Conservation (phyloP, 2,113 vertebrate species). For the Eulemur rufifrons region DNA sequence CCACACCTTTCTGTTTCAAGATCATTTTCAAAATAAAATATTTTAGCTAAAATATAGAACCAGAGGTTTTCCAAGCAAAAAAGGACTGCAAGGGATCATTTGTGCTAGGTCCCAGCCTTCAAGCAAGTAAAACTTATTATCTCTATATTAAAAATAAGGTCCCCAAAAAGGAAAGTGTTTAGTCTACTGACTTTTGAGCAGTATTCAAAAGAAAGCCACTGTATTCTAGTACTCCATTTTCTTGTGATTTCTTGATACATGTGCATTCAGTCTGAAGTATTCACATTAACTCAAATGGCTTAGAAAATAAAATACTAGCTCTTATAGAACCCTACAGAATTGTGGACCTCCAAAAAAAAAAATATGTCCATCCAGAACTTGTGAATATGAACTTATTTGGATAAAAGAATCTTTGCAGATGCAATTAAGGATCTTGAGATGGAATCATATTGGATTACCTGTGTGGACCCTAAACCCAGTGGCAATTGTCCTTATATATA, state of each 20-base stretch:
- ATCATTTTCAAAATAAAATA: slow-evolving; percentile 17
- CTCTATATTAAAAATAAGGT: background rate
- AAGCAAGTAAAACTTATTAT: background rate
- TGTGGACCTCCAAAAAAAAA: background rate
- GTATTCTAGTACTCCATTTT: background rate
- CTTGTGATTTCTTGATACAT: background rate
- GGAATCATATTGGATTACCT: background rate
- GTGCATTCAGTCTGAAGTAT: background rate
- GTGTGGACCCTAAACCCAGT: background rate
- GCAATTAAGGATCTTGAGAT: background rate
- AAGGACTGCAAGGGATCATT: background rate
- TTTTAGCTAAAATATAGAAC: background rate
- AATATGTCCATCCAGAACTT: background rate
- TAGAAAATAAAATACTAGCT: background rate
- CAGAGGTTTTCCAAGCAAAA: background rate
- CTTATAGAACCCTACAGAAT: background rate
- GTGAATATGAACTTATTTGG: background rate
- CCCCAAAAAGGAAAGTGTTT: background rate
- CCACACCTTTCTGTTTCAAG: background rate
- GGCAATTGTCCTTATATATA: background rate
- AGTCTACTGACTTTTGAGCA: background rate
- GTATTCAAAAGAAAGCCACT: background rate
- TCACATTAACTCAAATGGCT: background rate
- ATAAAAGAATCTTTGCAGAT: background rate
- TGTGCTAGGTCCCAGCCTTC: background rate